Evolutionary conservation across 1,140 invertebrate genomes (phyloP).

Genomic region (Aphis gossypii): DNA sequence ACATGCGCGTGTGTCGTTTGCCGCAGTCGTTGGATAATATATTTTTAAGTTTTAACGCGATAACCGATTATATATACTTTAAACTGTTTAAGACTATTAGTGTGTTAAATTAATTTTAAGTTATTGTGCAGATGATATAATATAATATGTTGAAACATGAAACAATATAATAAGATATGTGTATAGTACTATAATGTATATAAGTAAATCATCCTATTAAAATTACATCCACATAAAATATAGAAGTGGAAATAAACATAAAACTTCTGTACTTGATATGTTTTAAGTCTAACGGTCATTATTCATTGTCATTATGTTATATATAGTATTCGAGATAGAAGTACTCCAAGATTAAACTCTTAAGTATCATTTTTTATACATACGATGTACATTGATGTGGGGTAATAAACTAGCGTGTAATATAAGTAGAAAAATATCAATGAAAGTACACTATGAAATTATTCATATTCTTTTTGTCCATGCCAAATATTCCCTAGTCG

Average conservation of each 20-base stretch:
- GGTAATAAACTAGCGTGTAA: slow-evolving; percentile 15
- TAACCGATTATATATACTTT: neutral
- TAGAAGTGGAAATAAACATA: neutral
- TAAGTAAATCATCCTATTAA: neutral
- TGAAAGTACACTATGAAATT: slow-evolving; percentile 34
- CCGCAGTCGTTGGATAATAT: neutral
- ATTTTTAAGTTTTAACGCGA: neutral
- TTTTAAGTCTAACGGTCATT: neutral
- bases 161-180: neutral
- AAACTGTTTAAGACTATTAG: neutral
- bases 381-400: neutral
- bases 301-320: neutral
- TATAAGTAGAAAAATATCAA: slow-evolving; percentile 1
- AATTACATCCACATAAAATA: neutral
- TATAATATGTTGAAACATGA: neutral
- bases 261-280: neutral
- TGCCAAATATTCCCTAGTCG: slow-evolving; percentile 36
- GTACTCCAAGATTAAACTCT: neutral
- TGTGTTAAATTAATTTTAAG: neutral
- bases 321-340: neutral
- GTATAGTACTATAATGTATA: neutral
- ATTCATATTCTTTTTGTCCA: slow-evolving; percentile 38
- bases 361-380: neutral
- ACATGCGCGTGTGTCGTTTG: neutral
- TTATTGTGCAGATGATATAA: neutral